phyloP scores from a whole-genome alignment of 2,888 invertebrate species.

The Phrixothrix hirtus region DNA sequence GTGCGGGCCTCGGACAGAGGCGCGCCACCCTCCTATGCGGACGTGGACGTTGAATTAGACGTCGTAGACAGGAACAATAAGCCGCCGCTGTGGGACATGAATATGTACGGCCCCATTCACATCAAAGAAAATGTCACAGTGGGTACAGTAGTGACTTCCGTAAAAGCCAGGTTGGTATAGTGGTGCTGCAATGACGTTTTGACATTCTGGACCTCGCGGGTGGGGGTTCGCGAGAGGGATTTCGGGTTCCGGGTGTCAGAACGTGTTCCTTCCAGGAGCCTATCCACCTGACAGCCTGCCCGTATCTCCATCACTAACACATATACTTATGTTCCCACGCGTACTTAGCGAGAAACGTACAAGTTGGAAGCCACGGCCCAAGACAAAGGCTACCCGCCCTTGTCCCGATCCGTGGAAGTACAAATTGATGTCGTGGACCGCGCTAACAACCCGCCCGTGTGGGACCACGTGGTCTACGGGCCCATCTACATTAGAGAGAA shows the following conservation, averaged over 20 bases:
- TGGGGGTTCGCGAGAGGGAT: slow-evolving; percentile 41
- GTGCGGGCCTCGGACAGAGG: slow-evolving; percentile 97
- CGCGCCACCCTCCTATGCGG: slow-evolving; percentile 87
- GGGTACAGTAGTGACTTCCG: slow-evolving; percentile 97
- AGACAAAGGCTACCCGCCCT: slow-evolving; percentile 95
- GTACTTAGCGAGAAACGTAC: slow-evolving; percentile 88
- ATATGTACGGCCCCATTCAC: slow-evolving; percentile 95
- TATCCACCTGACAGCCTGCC: slow-evolving; percentile 38
- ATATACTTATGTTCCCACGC: slow-evolving; percentile 40
- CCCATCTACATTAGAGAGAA: slow-evolving; percentile 98
- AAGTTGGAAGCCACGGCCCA: slow-evolving; percentile 97
- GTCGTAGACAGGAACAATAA: slow-evolving; percentile 98
- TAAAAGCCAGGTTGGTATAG: slow-evolving; percentile 96
- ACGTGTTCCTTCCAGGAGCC: slow-evolving; percentile 37
- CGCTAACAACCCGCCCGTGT: slow-evolving; percentile 96
- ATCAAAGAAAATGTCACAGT: slow-evolving; percentile 99
- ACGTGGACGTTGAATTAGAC: slow-evolving; percentile 97
- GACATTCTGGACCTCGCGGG: slow-evolving; percentile 58
- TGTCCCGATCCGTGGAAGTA: slow-evolving; percentile 95
- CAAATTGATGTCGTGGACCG: slow-evolving; percentile 98
- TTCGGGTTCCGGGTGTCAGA: slow-evolving; percentile 37
- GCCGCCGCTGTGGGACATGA: slow-evolving; percentile 95
- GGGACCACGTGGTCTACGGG: slow-evolving; percentile 95
- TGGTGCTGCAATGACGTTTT: slow-evolving; percentile 50
- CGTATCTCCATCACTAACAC: slow-evolving; percentile 40